Evolutionary conservation across 2,113 vertebrate species (phyloP), one percentile per base, ranked within the genome.

Genomic region (Pachypanchax playfairii): DNA sequence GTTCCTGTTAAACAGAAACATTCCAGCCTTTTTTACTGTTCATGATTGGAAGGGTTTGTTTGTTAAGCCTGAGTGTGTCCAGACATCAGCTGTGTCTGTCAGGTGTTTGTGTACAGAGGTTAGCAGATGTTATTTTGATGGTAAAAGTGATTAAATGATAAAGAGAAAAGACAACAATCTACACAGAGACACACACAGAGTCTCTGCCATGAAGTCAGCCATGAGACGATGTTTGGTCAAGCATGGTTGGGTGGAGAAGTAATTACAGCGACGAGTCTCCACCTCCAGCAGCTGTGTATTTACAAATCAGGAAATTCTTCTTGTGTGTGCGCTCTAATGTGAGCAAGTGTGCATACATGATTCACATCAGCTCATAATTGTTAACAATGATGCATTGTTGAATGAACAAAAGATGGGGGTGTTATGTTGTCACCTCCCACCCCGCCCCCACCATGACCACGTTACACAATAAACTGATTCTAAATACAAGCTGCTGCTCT

Each of bases 91-190:
- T 92, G 90, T 63, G 80, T 78, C 74, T 67, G 82, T 88, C 88
- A 89, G 91, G 90, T 91, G 88, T 88, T 77, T 89, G 82, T 83
- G 78, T 85, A 69, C 81, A 73, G 83, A 87, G 62, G 79, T 76
- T 77, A 82, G 87, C 92, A 92, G 92, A 92, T 93, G 92, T 92
- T 91, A 90, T 92, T 91, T 89, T 91, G 89, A 90, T 88, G 79
- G 73, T 70, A 41, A 70, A 73, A 70, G 72, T 77, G 64, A 89
- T 82, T 7, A 82, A 72, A 85, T 59, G 77, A 85, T 78, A 83
- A 84, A 87, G 63, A 79, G 44, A 78, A 41, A 26, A 63, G 58
- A 72, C 71, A 81, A 87, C 77, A 82, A 85, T 82, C 31, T 70
- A 72, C 62, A 36, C 44, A 44, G 42, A 48, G 51, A 65, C 41